Base-by-base conservation (phyloP, 2,113 vertebrate genomes). In the Axis porcinus region DNA sequence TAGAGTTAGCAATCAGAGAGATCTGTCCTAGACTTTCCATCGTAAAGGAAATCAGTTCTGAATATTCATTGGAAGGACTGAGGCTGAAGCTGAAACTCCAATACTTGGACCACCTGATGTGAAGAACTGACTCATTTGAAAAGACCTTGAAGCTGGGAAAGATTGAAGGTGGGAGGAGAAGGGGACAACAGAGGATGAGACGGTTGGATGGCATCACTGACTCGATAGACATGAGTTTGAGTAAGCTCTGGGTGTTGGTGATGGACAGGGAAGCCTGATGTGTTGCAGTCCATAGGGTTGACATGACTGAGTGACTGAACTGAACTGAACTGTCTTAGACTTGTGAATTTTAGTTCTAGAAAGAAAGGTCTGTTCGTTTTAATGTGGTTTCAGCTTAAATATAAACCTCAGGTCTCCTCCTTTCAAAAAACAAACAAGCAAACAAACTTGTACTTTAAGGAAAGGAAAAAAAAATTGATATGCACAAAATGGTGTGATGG, bases 401-500 rank as follows among this genome's bases (percentile, higher is more conserved):
- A n/a, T 7, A 85, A 85, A 86, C 11, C 1, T 74, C 19, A 45
- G 5, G 6, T 30, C 27, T 52, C 19, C 12, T 74, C 13, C 15
- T 76, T 86, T 89, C 74, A 10, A 33, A 60, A 36, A 52, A n/a
- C 67, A 74, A 40, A 70, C 8, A 40, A 40, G 21, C 8, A 88
- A 70, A 86, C 8, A 74, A 52, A 36, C 1, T 52, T 74, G 2
- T 60, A 3, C 36, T 45, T 76, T 47, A 30, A 55, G 7, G 6
- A 58, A 19, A 45, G 9, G 16, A 91, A 52, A 70, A 33, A 50
- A 55, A 82, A 74, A 2, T 6, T 40, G 5, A 16, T 13, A 33
- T 3, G 3, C 11, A 30, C 5, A 21, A 21, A 8, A 54, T 0
- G 36, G 7, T 28, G 11, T 5, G 70, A 52, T 5, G 11, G 8